Evolutionary conservation across 2,113 vertebrate genomes (phyloP), one percentile per base, ranked within the genome.

Genomic region (Cyprinodon variegatus): DNA sequence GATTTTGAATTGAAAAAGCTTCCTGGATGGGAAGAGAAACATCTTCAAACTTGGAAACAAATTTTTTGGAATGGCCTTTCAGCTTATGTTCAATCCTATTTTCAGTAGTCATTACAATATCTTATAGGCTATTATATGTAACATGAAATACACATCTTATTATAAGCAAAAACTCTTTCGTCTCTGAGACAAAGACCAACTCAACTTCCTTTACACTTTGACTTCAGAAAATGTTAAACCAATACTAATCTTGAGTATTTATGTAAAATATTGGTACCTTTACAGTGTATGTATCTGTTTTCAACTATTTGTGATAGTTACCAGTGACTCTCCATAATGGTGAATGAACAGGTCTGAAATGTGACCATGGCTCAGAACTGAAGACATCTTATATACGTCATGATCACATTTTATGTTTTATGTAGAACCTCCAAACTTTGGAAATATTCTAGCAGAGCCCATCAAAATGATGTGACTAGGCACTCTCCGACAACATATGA

Each of bases 351-450:
- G 67, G 68, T 75, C 61, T 36, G 64, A 37, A 67, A 78, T 60
- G 48, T 77, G 61, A 72, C 76, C 59, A 43, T 4, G 15, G 20
- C 68, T 74, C 74, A 50, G 59, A 61, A 41, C 8, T 77, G 62
- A 45, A 82, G 84, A 84, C 77, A 83, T 45, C 68, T 76, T 76
- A 76, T 89, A 74, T 75, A 70, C 46, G 77, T 75, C 76, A 82
- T 61, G 83, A 85, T 86, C 77, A 70, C 43, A 74, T 84, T 88
- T 71, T 3, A 76, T 80, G 29, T 82, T 79, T 65, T 74, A 61
- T 83, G 64, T 79, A 82, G 75, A 76, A 68, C 75, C 75, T 29
- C 12, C 38, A 46, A 36, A 79, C 29, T 6, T 38, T 8, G 17
- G 1, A 17, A 71, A 65, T 68, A 67, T 77, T 65, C 65, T 59